Base-by-base conservation (phyloP, 2,113 vertebrate genomes). In the Daubentonia madagascariensis region DNA sequence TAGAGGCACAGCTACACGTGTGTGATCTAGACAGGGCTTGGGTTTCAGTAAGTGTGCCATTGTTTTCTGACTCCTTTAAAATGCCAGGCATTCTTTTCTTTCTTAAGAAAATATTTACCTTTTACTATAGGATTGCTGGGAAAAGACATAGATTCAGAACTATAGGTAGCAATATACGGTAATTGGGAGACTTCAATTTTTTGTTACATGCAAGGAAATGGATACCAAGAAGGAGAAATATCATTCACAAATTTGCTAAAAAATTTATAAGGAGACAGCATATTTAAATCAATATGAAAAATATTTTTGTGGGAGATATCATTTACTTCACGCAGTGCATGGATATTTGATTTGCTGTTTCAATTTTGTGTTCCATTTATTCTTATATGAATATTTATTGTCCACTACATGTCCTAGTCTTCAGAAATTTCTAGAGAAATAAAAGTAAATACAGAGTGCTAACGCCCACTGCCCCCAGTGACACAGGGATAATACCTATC, bases 81-180 rank as follows among this genome's bases (percentile, higher is more conserved):
- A 94, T 70, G 10, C 2, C 14, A 70, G 40, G 2, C 6, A 5
- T 40, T 63, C 92, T 50, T 37, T 54, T 32, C 35, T 73, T 50
- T 45, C 59, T 76, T 32, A n/a, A 54, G 9, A 59, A 96, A 84
- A 76, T 37, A 92, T 5, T 89, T 63, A 68, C 35, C 6, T 10
- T 72, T 87, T 1, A 8, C 4, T 67, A 37, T 8, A 8, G 1
- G 3, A 20, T 40, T 43, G 3, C 52, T 87, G 78, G 6, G 54
- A 75, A 70, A 48, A 67, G 48, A 85, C 4, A 68, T 1, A 68
- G 9, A 61, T 22, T 91, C 17, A 50, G 8, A 92, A 35, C n/a
- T 48, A 14, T 2, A 30, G 28, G 9, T 0, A 16, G 20, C 9
- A 5, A 40, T 35, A 8, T 1, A 59, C 1, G 28, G 14, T 13